A percentile compares a stretch with the other conserved stretches of the same genome.
Evolutionary conservation across 2,888 invertebrate genomes (phyloP).

Genomic region (Drosophila paucipuncta): DNA sequence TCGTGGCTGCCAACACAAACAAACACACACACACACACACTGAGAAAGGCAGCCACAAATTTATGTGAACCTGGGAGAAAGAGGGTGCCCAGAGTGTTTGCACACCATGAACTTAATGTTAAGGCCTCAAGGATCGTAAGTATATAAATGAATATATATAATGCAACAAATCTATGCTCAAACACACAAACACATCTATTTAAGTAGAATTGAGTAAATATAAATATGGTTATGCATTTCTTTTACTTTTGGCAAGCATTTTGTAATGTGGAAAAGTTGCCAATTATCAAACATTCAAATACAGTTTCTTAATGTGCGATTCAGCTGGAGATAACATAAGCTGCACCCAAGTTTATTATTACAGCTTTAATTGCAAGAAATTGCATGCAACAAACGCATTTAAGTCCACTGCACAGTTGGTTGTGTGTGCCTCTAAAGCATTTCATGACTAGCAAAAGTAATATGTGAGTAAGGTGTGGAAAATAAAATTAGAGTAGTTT

Average conservation of each 20-base stretch:
- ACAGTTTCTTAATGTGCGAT: background rate
- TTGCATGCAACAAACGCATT: slow-evolving; percentile 3
- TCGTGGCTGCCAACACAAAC: slow-evolving; percentile 42
- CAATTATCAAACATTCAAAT: background rate
- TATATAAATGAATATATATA: background rate
- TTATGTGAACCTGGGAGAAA: slow-evolving; percentile 46
- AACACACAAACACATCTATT: background rate
- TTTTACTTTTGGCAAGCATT: background rate
- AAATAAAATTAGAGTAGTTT: background rate
- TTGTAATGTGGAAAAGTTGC: background rate
- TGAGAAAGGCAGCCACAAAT: slow-evolving; percentile 35
- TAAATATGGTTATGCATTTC: background rate
- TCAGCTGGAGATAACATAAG: background rate
- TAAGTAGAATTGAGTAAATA: background rate
- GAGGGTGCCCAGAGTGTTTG: slow-evolving; percentile 20
- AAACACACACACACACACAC: slow-evolving; percentile 17
- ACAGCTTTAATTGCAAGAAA: background rate
- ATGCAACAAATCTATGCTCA: slow-evolving; percentile 33
- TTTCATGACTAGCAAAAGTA: background rate
- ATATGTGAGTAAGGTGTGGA: background rate
- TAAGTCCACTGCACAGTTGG: background rate
- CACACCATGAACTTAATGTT: slow-evolving; percentile 47
- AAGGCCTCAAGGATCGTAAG: slow-evolving; percentile 30
- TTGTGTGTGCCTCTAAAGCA: background rate
- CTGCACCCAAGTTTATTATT: background rate